Evolutionary conservation across 2,888 invertebrate species (phyloP).

Genomic region (Xestia c-nigrum): DNA sequence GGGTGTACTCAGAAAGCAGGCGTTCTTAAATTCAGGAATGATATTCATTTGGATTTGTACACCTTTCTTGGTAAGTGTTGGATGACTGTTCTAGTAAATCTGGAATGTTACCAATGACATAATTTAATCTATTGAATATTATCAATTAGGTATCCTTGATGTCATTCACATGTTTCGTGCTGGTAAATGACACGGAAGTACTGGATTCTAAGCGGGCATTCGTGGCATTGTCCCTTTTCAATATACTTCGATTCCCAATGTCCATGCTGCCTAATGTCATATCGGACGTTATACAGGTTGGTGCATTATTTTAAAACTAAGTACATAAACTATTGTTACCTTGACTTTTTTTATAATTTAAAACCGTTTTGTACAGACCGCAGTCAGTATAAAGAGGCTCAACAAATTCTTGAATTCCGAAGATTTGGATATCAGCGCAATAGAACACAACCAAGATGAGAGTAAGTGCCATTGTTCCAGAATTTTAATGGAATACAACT

Average conservation of each 20-base stretch:
- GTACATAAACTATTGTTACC: not conserved
- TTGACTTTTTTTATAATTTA: not conserved
- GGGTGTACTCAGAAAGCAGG: conserved; percentile 93
- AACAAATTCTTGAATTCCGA: conserved; percentile 98
- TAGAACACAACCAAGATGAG: conserved; percentile 94
- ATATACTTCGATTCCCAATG: conserved; percentile 98
- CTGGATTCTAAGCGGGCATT: conserved; percentile 98
- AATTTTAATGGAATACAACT: not conserved
- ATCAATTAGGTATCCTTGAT: conserved; percentile 94
- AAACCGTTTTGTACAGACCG: conserved; percentile 90
- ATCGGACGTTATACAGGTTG: conserved; percentile 97
- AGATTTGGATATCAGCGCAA: conserved; percentile 95
- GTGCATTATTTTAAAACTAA: conserved; percentile 73
- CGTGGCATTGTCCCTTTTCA: conserved; percentile 98
- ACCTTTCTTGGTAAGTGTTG: conserved; percentile 94
- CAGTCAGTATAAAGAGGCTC: conserved; percentile 97
- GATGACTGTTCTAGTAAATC: not conserved
- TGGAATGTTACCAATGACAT: conserved; percentile 1
- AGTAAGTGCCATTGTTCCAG: conserved; percentile 88
- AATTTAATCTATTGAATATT: conserved; percentile 19
- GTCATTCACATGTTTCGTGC: conserved; percentile 96
- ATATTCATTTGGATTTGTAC: conserved; percentile 97
- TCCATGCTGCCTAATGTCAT: conserved; percentile 99
- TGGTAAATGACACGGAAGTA: conserved; percentile 95
- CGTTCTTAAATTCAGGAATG: conserved; percentile 94